These are phyloP conservation scores for Drosophila lacteicornis DNA, from an alignment of 1,140 invertebrate genomes.

Conservation along the genomic window DNA sequence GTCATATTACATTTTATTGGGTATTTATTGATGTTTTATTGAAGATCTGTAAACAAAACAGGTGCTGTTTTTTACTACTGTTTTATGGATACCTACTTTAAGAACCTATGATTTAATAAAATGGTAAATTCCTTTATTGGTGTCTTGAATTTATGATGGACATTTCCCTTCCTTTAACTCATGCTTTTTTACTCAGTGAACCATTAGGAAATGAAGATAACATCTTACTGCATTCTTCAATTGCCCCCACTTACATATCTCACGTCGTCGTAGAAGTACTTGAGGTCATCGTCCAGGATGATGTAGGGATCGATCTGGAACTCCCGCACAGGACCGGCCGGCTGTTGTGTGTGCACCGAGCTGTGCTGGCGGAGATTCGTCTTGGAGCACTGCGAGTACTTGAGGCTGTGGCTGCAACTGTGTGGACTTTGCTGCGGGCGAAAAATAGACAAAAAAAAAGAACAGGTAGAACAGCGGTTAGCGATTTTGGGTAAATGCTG, in stretches of 20 bases:
- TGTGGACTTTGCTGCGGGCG: slow-evolving; percentile 53
- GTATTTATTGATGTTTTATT: slow-evolving; percentile 3
- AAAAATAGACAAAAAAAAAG: not conserved
- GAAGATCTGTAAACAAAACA: not conserved
- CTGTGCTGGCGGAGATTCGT: slow-evolving; percentile 84
- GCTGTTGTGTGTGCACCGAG: slow-evolving; percentile 89
- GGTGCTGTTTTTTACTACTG: too few relatives aligned
- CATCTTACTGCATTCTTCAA: not conserved
- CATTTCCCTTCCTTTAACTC: too few relatives aligned
- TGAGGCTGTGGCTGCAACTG: slow-evolving; percentile 45
- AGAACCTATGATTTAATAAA: too few relatives aligned
- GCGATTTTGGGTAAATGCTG: slow-evolving; percentile 39
- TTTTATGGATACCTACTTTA: too few relatives aligned
- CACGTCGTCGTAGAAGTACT: slow-evolving; percentile 92
- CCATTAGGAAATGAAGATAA: not conserved
- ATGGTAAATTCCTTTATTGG: too few relatives aligned
- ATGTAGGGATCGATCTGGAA: slow-evolving; percentile 93
- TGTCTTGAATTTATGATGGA: too few relatives aligned
- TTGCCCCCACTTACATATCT: slow-evolving; percentile 88
- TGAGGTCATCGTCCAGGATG: slow-evolving; percentile 93
- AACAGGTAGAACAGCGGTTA: slow-evolving; percentile 37
- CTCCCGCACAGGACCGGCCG: slow-evolving; percentile 90
- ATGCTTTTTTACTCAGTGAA: too few relatives aligned
- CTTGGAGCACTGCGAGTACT: slow-evolving; percentile 43
- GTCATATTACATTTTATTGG: not conserved